Evolutionary conservation across 2,888 invertebrate species (phyloP).

Genomic region (Agrochola lychnidis): DNA sequence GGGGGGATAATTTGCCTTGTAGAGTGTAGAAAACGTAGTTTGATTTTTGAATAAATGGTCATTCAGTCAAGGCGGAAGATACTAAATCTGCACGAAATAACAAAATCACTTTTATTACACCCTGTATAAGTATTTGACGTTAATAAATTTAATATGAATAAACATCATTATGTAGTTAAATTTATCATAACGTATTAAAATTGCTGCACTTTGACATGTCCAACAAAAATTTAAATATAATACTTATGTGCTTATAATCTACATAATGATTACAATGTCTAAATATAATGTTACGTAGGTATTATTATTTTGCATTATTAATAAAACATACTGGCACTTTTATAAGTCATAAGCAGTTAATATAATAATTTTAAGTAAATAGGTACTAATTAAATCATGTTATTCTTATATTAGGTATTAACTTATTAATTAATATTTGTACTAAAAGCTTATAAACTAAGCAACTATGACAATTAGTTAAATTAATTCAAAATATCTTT

Average conservation of each 20-base stretch:
- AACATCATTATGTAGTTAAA: neutral
- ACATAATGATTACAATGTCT: slow-evolving; percentile 13
- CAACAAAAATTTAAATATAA: slow-evolving; percentile 7
- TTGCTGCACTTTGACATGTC: slow-evolving; percentile 12
- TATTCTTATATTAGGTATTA: neutral
- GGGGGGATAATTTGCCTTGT: neutral
- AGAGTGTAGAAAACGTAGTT: neutral
- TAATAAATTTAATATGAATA: neutral
- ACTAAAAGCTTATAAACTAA: slow-evolving; percentile 40
- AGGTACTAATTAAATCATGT: neutral
- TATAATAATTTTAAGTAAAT: slow-evolving; percentile 7
- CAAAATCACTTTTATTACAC: neutral
- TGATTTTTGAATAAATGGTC: neutral
- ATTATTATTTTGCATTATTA: slow-evolving; percentile 33
- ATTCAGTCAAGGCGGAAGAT: neutral
- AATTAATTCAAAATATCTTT: slow-evolving; percentile 18
- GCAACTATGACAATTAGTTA: neutral
- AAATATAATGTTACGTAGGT: slow-evolving; percentile 4
- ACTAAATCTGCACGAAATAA: neutral
- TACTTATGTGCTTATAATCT: slow-evolving; percentile 34
- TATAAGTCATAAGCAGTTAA: slow-evolving; percentile 48
- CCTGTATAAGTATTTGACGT: neutral
- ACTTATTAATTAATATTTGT: slow-evolving; percentile 44
- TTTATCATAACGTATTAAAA: neutral
- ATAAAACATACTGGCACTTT: slow-evolving; percentile 47